Evolutionary conservation across 2,888 invertebrate genomes (phyloP), one percentile per base, ranked within the genome.

Genomic region (Ophion obscuratus): DNA sequence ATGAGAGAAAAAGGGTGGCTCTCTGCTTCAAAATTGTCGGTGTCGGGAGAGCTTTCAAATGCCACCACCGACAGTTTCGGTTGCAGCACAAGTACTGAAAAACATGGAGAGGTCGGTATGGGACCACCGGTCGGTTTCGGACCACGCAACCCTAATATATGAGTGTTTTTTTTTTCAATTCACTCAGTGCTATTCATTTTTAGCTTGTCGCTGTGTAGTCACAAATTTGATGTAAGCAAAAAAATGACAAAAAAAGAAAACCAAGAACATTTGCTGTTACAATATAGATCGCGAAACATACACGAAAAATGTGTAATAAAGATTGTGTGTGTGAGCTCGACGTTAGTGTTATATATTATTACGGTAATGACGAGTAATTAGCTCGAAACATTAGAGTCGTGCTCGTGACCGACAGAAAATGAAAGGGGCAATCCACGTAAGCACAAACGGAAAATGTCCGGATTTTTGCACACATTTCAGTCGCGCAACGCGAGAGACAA

Each of bases 191-290:
- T 67, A 85, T 76, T 83, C 68, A 70, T 70, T 64, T 78, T 81
- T 77, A 81, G 83, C 83, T 83, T 86, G 78, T 86, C 64, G 83
- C 83, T 83, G 83, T 86, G 81, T 81, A 86, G 86, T 73, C 79
- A 57, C 80, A 73, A 61, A 75, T 75, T 81, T 47, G 66, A 70
- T 75, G 74, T 83, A 81, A 64, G 73, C 59, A 74, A 77, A 81
- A 61, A 31, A 31, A 59, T 40, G 20, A 66, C 10, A 27, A 66
- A 27, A 47, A 62, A 77, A 67, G 14, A 53, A 53, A 17, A 53
- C 53, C 53, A 76, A n/a, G 40, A 79, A 80, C 11, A 68, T 81
- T 83, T 70, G 77, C 74, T 73, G 73, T 68, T 73, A 67, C 61
- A 73, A 66, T 68, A 61, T 62, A 80, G 64, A 73, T 68, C 62